Evolutionary conservation across 2,113 vertebrate species (phyloP), one percentile per base, ranked within the genome.

Genomic region (Copsychus sechellarum): DNA sequence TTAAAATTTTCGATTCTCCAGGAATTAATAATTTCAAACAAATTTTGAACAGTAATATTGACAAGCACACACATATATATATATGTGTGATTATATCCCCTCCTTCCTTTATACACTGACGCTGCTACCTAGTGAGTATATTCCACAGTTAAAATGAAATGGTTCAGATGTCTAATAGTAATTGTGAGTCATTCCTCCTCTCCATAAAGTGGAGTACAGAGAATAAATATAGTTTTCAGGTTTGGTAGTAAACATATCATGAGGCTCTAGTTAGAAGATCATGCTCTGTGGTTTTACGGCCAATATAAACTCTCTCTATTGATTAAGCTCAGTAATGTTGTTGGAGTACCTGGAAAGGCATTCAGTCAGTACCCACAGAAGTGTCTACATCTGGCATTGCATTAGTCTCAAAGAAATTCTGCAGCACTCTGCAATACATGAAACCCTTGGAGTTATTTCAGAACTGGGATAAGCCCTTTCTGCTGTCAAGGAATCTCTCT

Each of bases 261-360:
- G 43, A 51, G 66, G 88, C 74, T 93, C 64, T 91, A 81, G 45
- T 81, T 91, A 69, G 89, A 91, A 94, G 64, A 72, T 14, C 34
- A n/a, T 48, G 73, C 74, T 85, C 81, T 61, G 85, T 83, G 76
- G 78, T 94, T 94, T 74, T 83, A 95, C 67, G 81, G 61, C 70
- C 31, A 74, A 62, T 43, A 67, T 94, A 86, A 96, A 90, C 91
- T 95, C 34, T 88, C 65, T 92, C 24, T 73, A 69, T 82, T 90
- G 85, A 93, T 94, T 92, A 96, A 96, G 81, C 34, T 69, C 22
- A 79, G 42, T 11, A 58, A 36, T 81, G 92, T 76, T 61, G 88
- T 61, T 42, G 86, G 78, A 92, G 71, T 74, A 80, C 36, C 33
- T 96, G 51, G 50, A 61, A 87, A 96, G 50, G 79, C 93, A 38